A percentile compares a stretch with the other conserved stretches of the same genome.
Evolutionary conservation across 2,888 invertebrate genomes (phyloP).

Genomic region (Aphodius granarius): DNA sequence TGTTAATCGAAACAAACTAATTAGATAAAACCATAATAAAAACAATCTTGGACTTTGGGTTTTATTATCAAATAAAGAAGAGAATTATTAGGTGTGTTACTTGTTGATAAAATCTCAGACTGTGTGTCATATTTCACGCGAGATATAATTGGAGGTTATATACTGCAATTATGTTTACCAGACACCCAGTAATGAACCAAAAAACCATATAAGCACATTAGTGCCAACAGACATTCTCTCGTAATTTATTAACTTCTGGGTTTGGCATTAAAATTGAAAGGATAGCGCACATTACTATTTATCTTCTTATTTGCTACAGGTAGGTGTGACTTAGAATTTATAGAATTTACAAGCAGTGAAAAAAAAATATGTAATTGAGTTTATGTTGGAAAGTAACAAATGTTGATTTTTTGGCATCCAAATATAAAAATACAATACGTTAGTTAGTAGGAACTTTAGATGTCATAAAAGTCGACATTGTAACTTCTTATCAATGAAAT

Average conservation of each 20-base stretch:
- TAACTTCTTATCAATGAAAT: background rate
- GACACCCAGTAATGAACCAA: background rate
- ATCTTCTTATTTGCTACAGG: background rate
- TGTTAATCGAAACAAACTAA: background rate
- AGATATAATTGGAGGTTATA: background rate
- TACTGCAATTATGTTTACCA: background rate
- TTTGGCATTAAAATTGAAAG: background rate
- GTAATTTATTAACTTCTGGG: background rate
- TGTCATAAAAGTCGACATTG: background rate
- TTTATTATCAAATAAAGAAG: background rate
- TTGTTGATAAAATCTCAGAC: background rate
- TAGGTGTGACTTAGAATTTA: background rate
- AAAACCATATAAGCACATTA: background rate
- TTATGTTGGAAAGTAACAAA: too few species aligned
- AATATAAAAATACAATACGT: background rate
- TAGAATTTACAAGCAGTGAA: background rate
- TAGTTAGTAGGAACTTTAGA: too few species aligned
- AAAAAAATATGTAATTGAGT: background rate
- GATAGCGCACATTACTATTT: background rate
- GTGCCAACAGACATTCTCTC: background rate
- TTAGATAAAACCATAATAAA: background rate
- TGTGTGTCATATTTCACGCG: background rate
- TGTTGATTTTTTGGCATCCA: background rate
- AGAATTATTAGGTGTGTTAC: background rate
- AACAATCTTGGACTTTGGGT: background rate